These are phyloP conservation scores for Athene noctua DNA, from an alignment of 2,113 vertebrate species.

Conservation along the genomic window DNA sequence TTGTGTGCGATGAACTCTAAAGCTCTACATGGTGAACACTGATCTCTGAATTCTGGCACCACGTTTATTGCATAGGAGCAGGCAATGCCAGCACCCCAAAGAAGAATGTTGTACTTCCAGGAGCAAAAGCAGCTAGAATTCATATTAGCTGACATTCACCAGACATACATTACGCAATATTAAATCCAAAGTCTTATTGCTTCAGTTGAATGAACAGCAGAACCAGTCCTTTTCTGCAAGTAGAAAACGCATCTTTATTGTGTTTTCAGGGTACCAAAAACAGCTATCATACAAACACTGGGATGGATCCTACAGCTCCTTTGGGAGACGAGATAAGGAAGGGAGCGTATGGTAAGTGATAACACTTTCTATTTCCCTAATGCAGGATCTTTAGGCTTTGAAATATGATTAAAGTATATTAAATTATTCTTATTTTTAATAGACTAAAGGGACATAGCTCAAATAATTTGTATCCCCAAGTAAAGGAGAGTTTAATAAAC, in stretches of 20 bases:
- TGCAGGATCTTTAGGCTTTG: background rate
- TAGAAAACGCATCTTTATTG: background rate
- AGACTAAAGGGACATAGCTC: background rate
- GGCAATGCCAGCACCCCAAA: background rate
- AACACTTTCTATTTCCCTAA: background rate
- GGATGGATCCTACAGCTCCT: conserved; percentile 87
- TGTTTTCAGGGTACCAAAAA: conserved; percentile 84
- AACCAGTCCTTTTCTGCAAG: background rate
- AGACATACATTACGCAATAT: background rate
- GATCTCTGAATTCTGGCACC: background rate
- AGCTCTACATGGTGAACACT: background rate
- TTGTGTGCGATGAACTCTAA: background rate
- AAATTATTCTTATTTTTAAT: background rate
- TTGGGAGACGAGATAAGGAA: conserved; percentile 74
- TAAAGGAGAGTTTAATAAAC: background rate
- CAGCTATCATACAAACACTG: conserved; percentile 83
- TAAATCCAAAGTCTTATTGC: background rate
- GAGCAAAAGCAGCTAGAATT: background rate
- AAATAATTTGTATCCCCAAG: background rate
- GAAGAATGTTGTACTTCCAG: background rate
- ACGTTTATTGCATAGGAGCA: background rate
- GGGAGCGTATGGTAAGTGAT: conserved; percentile 84
- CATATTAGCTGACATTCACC: background rate
- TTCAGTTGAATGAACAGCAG: background rate
- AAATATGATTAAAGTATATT: background rate